These are phyloP conservation scores for Lithophane socia DNA, from an alignment of 2,888 invertebrate genomes.

Conservation along the genomic window DNA sequence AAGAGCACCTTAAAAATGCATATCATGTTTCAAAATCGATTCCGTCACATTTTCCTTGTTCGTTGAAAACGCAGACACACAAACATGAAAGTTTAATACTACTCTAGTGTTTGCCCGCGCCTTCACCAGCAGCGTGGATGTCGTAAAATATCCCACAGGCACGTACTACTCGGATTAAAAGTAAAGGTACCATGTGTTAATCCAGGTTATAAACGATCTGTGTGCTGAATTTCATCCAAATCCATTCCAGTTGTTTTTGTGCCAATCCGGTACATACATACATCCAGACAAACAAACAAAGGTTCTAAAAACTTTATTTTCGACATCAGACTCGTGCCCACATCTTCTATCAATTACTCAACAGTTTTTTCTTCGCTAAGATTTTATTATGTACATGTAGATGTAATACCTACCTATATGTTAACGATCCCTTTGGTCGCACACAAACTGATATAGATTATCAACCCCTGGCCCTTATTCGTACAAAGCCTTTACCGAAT, in stretches of 20 bases:
- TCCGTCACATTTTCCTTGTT: constrained; percentile 64
- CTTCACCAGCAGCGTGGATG: too few species aligned
- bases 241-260: neutral
- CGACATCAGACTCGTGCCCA: too few species aligned
- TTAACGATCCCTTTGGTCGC: constrained; percentile 77
- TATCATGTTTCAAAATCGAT: constrained; percentile 70
- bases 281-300: neutral
- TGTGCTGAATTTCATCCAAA: neutral
- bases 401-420: constrained; percentile 48
- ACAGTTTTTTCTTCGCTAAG: neutral
- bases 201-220: neutral
- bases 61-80: constrained; percentile 59
- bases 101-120: neutral
- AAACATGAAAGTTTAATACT: constrained; percentile 49
- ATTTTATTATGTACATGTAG: neutral
- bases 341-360: neutral
- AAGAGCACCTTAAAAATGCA: constrained; percentile 61
- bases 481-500: constrained; percentile 79
- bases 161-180: neutral
- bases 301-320: neutral
- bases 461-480: constrained; percentile 80
- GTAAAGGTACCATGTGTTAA: neutral
- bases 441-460: constrained; percentile 85
- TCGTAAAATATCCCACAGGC: neutral
- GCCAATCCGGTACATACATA: neutral